Conservation (phyloP, 1,140 invertebrate species). For the Ceratina japonica region DNA sequence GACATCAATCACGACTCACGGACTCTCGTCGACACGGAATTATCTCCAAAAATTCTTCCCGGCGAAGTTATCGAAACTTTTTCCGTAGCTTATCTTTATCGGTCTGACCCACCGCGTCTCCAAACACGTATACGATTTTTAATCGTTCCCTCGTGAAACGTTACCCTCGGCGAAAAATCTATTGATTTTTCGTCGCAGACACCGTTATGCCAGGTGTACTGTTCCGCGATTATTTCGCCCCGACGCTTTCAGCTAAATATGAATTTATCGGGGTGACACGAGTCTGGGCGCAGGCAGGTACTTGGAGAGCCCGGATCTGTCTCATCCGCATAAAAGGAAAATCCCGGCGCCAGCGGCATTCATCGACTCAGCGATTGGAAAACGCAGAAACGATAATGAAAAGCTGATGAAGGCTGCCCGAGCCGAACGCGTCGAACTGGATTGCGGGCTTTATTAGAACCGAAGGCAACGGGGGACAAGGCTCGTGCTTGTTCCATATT, state of each 20-base stretch:
- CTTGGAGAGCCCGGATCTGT: no score
- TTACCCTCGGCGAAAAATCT: background rate
- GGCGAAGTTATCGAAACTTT: background rate
- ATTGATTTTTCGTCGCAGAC: conserved; percentile 20
- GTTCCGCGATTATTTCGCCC: conserved; percentile 22
- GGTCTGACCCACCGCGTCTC: background rate
- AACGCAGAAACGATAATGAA: conserved; percentile 28
- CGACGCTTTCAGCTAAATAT: conserved; percentile 24
- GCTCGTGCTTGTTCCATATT: conserved; percentile 41
- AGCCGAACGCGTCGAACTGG: conserved; percentile 26
- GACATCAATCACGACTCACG: background rate
- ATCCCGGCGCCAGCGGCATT: background rate
- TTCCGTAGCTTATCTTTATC: background rate
- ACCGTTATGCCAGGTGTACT: conserved; percentile 1
- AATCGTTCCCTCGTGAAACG: conserved; percentile 3
- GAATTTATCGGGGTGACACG: conserved; percentile 27
- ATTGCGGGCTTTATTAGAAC: conserved; percentile 42
- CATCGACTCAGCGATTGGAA: conserved; percentile 13
- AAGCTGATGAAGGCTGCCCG: conserved; percentile 22
- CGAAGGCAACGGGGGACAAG: conserved; percentile 29
- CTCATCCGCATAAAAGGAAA: background rate
- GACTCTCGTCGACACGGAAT: background rate
- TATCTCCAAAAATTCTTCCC: background rate
- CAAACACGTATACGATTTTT: conserved; percentile 12
- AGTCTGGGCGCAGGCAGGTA: no score